These are phyloP conservation scores for Galleria mellonella DNA, from an alignment of 1,140 invertebrate species.

Conservation along the genomic window DNA sequence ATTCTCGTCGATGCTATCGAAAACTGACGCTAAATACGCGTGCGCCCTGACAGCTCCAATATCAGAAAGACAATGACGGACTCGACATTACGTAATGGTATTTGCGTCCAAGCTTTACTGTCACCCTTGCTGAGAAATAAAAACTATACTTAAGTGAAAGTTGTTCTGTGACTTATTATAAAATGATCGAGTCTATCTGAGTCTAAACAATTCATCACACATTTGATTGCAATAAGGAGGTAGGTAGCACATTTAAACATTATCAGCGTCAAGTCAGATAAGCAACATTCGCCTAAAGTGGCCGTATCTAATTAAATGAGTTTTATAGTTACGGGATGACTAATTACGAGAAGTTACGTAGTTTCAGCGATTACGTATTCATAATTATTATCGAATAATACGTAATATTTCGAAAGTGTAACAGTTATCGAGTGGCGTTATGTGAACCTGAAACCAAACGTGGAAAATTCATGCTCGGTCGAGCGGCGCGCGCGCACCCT, in stretches of 20 bases:
- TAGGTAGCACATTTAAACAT: background rate
- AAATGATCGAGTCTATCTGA: conserved; percentile 1
- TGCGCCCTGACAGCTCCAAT: conserved; percentile 59
- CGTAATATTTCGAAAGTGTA: conserved; percentile 67
- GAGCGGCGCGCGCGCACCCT: conserved; percentile 42
- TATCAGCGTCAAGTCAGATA: background rate
- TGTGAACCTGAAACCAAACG: conserved; percentile 66
- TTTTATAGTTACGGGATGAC: conserved; percentile 10
- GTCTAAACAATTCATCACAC: conserved; percentile 4
- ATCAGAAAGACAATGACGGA: conserved; percentile 65
- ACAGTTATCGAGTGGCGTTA: conserved; percentile 63
- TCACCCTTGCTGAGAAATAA: conserved; percentile 45
- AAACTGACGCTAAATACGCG: conserved; percentile 70
- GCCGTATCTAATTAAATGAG: background rate
- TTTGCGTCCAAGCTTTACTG: conserved; percentile 47
- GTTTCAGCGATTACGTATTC: conserved; percentile 48
- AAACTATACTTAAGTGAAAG: conserved; percentile 57
- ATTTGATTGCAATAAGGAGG: background rate
- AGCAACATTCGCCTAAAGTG: conserved; percentile 2
- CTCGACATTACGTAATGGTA: conserved; percentile 49
- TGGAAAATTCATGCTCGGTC: conserved; percentile 67
- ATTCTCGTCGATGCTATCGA: conserved; percentile 55
- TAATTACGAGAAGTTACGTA: conserved; percentile 23
- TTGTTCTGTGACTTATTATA: conserved; percentile 19
- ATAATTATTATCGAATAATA: conserved; percentile 61